Percentiles rank a stretch among this genome's conserved stretches.
These are phyloP conservation scores for Mechanitis messenoides DNA, from an alignment of 2,888 invertebrate species.

Conservation along the genomic window DNA sequence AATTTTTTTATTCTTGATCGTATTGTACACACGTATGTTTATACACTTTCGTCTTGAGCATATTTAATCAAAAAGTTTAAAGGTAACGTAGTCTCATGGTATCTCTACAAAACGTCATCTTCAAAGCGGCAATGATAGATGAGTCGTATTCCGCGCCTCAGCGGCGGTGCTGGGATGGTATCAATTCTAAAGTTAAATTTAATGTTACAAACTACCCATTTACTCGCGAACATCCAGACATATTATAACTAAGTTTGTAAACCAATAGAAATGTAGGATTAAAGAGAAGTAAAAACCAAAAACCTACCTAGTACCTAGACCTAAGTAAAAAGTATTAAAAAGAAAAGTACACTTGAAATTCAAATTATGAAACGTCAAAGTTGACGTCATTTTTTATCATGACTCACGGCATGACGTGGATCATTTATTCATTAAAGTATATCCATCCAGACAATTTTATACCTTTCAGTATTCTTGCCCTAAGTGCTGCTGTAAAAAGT, in stretches of 20 bases:
- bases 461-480: not conserved
- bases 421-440: constrained; percentile 7
- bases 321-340: too few species aligned
- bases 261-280: too few species aligned
- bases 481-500: constrained; percentile 10
- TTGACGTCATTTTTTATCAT: too few species aligned
- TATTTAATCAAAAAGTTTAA: not conserved
- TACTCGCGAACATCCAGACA: constrained; percentile 1
- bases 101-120: constrained; percentile 30
- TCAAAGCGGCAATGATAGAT: constrained; percentile 33
- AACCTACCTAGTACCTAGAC: too few species aligned
- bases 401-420: too few species aligned
- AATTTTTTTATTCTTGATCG: too few species aligned
- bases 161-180: constrained; percentile 14
- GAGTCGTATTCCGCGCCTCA: constrained; percentile 21
- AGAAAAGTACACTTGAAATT: too few species aligned
- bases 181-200: constrained; percentile 24
- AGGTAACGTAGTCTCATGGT: constrained; percentile 11
- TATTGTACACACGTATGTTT: too few species aligned
- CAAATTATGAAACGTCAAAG: too few species aligned
- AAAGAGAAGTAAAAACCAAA: too few species aligned
- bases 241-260: too few species aligned
- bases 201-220: constrained; percentile 16
- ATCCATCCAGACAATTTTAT: constrained; percentile 1
- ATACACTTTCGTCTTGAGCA: too few species aligned